phyloP scores from a whole-genome alignment of 2,888 invertebrate species.

The Eulithis prunata region DNA sequence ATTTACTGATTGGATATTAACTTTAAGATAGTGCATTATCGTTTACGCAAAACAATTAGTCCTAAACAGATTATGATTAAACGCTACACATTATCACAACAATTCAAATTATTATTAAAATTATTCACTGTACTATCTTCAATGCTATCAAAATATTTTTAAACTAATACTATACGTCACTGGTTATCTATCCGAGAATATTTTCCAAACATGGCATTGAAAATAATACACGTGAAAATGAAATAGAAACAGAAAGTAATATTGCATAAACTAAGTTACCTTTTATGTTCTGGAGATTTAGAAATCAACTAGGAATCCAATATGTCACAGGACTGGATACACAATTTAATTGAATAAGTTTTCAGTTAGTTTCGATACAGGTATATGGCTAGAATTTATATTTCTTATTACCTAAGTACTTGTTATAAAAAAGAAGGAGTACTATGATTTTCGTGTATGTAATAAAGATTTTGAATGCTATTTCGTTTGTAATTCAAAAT shows the following conservation, averaged over 20 bases:
- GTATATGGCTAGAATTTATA: conserved; percentile 30
- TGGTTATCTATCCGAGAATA: not conserved
- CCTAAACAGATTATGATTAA: conserved; percentile 28
- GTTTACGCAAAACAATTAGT: conserved; percentile 22
- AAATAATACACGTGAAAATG: conserved; percentile 19
- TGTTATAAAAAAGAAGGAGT: too few species aligned
- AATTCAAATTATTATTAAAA: conserved; percentile 5
- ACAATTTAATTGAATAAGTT: conserved; percentile 2
- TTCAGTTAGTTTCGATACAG: conserved; percentile 2
- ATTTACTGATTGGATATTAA: not conserved
- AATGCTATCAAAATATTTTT: conserved; percentile 11
- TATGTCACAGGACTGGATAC: conserved; percentile 18
- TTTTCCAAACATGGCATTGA: conserved; percentile 13
- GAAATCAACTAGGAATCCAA: conserved; percentile 33
- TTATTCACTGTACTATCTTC: conserved; percentile 22
- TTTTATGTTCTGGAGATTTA: conserved; percentile 31
- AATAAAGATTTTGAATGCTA: not conserved
- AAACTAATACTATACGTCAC: not conserved
- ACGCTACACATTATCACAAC: conserved; percentile 27
- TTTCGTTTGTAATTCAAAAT: not conserved
- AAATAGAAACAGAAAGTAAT: conserved; percentile 13
- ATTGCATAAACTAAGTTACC: conserved; percentile 28
- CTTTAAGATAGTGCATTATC: conserved; percentile 23
- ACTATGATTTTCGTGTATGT: not conserved
- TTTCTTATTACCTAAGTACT: not conserved